A percentile compares a stretch with the other conserved stretches of the same genome.
These are phyloP conservation scores for Penaeus indicus DNA, from an alignment of 1,140 invertebrate genomes.

Conservation along the genomic window DNA sequence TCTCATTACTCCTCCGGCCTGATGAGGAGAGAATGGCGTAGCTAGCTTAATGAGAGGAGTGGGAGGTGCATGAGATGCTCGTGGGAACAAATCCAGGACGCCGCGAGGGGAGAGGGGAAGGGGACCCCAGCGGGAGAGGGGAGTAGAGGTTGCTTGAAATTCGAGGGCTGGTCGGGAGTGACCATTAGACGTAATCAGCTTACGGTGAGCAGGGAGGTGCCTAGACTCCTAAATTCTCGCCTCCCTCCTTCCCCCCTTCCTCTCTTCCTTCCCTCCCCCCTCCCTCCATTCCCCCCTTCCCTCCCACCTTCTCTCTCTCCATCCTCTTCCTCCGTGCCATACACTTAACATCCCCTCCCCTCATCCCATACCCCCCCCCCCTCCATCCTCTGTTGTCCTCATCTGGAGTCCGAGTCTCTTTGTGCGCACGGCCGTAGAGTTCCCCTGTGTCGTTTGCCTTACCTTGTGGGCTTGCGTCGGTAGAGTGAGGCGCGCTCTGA, in stretches of 20 bases:
- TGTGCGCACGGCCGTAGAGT: no score
- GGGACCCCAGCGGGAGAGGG: neutral
- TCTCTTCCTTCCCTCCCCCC: neutral
- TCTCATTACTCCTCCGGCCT: no score
- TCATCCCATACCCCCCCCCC: neutral
- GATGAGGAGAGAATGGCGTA: no score
- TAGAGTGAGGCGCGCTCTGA: no score
- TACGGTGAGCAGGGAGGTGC: constrained; percentile 51
- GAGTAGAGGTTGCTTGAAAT: constrained; percentile 28
- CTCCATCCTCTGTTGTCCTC: neutral
- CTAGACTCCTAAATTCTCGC: constrained; percentile 37
- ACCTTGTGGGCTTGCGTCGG: no score
- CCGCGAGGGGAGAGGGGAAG: constrained; percentile 5
- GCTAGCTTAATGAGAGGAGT: no score
- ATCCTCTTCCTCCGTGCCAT: neutral
- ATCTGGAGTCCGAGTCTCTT: no score
- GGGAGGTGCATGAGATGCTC: neutral
- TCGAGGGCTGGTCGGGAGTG: constrained; percentile 46
- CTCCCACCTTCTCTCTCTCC: neutral
- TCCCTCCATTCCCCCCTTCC: neutral
- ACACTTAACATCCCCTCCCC: neutral
- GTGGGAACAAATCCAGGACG: neutral
- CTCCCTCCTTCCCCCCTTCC: neutral
- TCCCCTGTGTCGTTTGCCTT: no score
- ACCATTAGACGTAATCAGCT: constrained; percentile 58